phyloP scores from a whole-genome alignment of 2,113 vertebrate species.

The Saguinus midas region DNA sequence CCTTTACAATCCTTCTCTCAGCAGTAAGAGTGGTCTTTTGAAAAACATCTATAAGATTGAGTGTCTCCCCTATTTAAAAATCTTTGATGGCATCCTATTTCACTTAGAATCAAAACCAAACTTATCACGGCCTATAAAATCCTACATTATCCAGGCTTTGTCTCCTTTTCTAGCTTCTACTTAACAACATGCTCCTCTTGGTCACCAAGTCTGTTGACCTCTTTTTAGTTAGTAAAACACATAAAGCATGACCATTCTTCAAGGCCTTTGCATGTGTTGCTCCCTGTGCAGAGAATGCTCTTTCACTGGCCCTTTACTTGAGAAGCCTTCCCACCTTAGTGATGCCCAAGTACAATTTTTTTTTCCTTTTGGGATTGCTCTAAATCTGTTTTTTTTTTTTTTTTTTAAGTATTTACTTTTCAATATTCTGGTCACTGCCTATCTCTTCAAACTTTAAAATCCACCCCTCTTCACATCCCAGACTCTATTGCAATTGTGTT shows the following conservation, averaged over 20 bases:
- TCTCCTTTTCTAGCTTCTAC: neutral
- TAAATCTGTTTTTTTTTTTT: neutral
- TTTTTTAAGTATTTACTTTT: neutral
- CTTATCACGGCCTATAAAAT: neutral
- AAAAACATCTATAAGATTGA: neutral
- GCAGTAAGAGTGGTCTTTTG: neutral
- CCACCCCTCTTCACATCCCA: neutral
- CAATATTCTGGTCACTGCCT: neutral
- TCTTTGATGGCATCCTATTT: neutral
- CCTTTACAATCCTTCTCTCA: neutral
- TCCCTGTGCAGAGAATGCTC: neutral
- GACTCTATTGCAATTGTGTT: neutral
- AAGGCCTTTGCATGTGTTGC: neutral
- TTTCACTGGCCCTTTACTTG: constrained; percentile 18
- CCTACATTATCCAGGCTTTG: neutral
- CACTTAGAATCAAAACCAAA: constrained; percentile 28
- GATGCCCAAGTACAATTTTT: neutral
- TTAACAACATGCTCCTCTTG: neutral
- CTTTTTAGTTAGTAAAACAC: constrained; percentile 1
- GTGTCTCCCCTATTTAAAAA: neutral
- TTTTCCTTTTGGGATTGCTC: neutral
- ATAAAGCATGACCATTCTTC: neutral
- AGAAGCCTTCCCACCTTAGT: neutral
- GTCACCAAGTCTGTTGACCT: neutral
- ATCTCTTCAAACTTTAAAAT: neutral